Evolutionary conservation across 2,797 vertebrate species (phyloP).

Genomic region (Scleropages formosus): DNA sequence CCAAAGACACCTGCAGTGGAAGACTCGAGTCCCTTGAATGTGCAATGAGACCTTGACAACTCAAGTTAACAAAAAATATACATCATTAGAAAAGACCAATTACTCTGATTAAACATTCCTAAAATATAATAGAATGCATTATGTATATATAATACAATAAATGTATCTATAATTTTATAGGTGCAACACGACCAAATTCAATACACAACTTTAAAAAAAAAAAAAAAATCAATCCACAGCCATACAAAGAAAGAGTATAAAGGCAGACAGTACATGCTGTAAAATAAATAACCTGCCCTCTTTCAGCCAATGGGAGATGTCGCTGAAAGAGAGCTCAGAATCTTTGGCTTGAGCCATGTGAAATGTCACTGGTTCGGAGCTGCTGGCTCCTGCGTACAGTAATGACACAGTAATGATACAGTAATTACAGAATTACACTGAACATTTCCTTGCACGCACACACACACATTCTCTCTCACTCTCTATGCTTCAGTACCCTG

Average conservation of each 20-base stretch:
- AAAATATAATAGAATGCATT: slow-evolving; percentile 50
- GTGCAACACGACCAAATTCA: slow-evolving; percentile 54
- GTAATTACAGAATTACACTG: slow-evolving; percentile 39
- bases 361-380: slow-evolving; percentile 46
- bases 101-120: slow-evolving; percentile 49
- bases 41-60: slow-evolving; percentile 40
- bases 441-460: slow-evolving; percentile 44
- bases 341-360: slow-evolving; percentile 74
- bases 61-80: slow-evolving; percentile 20
- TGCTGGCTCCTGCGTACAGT: slow-evolving; percentile 49
- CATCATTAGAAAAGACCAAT: slow-evolving; percentile 43
- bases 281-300: slow-evolving; percentile 48
- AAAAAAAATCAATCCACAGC: slow-evolving; percentile 21
- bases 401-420: slow-evolving; percentile 41
- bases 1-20: slow-evolving; percentile 15
- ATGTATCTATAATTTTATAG: slow-evolving; percentile 52
- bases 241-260: slow-evolving; percentile 53
- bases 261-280: slow-evolving; percentile 61
- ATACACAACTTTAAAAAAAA: slow-evolving; percentile 53
- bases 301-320: slow-evolving; percentile 49
- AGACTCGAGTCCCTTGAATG: slow-evolving; percentile 32
- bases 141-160: slow-evolving; percentile 53
- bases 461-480: slow-evolving; percentile 52
- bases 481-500: slow-evolving; percentile 61
- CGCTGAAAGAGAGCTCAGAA: slow-evolving; percentile 42